phyloP scores from a whole-genome alignment of 2,888 invertebrate species.

The Lasioglossum pauxillum region DNA sequence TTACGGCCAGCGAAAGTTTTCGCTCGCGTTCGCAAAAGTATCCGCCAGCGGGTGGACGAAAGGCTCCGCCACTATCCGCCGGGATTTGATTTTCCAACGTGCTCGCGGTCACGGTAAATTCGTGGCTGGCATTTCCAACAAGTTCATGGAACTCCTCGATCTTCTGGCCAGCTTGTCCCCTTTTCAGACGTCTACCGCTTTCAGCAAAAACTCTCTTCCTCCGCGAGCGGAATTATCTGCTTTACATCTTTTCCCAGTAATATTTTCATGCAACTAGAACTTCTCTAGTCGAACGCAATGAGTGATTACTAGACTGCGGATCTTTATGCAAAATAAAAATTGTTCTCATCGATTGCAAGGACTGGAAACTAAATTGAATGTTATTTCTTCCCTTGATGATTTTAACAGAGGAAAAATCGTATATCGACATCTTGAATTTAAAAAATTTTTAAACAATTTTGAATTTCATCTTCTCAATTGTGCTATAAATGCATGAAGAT shows the following conservation, averaged over 20 bases:
- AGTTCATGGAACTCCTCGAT: conserved; percentile 33
- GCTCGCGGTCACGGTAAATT: conserved; percentile 63
- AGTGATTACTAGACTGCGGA: no score
- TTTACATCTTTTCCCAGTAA: background rate
- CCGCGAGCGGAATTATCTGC: background rate
- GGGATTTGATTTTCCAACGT: conserved; percentile 66
- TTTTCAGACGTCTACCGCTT: background rate
- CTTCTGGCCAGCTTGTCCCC: conserved; percentile 9
- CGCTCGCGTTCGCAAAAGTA: conserved; percentile 68
- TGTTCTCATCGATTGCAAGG: no score
- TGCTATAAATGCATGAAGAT: no score
- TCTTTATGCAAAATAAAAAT: no score
- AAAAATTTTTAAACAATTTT: no score
- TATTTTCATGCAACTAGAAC: background rate
- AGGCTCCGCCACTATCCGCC: conserved; percentile 51
- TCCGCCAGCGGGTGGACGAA: conserved; percentile 27
- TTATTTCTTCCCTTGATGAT: no score
- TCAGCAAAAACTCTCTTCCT: background rate
- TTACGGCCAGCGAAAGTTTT: conserved; percentile 65
- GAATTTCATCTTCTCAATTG: no score
- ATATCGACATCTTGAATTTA: no score
- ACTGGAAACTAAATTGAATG: no score
- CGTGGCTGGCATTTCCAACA: conserved; percentile 67
- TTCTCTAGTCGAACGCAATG: no score
- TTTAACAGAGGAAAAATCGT: no score